phyloP scores from a whole-genome alignment of 2,888 invertebrate species.

The Dioctria linearis region DNA sequence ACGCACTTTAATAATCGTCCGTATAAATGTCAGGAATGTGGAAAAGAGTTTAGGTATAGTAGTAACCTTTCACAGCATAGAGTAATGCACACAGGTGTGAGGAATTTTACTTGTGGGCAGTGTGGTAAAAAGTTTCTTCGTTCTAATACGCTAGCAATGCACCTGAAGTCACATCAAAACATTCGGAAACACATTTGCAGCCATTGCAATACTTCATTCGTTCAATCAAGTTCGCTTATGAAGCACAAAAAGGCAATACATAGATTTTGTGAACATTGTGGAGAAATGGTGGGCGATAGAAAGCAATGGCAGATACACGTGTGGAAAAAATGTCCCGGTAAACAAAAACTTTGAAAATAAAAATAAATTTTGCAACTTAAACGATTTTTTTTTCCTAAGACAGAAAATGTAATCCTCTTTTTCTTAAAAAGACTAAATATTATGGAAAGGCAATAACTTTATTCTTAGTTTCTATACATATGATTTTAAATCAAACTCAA shows the following conservation, averaged over 20 bases:
- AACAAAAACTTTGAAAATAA: background rate
- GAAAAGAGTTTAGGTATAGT: conserved; percentile 59
- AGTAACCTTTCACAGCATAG: conserved; percentile 60
- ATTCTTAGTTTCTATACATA: too few species aligned
- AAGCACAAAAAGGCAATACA: conserved; percentile 62
- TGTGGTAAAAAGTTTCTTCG: conserved; percentile 63
- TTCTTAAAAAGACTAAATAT: too few species aligned
- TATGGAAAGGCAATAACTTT: too few species aligned
- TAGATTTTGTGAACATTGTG: conserved; percentile 59
- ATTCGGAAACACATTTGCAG: conserved; percentile 59
- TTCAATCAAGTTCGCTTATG: conserved; percentile 64
- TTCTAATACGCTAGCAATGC: conserved; percentile 63
- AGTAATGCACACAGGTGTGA: conserved; percentile 57
- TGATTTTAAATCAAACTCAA: too few species aligned
- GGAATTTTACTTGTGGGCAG: conserved; percentile 60
- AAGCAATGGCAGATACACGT: conserved; percentile 60
- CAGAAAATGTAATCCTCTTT: too few species aligned
- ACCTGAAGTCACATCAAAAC: conserved; percentile 60
- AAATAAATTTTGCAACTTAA: too few species aligned
- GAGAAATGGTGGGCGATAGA: conserved; percentile 58
- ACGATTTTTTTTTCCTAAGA: too few species aligned
- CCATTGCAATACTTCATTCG: conserved; percentile 61
- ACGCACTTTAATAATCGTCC: conserved; percentile 61
- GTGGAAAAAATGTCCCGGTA: conserved; percentile 58
- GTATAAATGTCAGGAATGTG: conserved; percentile 61